phyloP scores from a whole-genome alignment of 1,140 invertebrate species.

The Saxidomus purpurata region DNA sequence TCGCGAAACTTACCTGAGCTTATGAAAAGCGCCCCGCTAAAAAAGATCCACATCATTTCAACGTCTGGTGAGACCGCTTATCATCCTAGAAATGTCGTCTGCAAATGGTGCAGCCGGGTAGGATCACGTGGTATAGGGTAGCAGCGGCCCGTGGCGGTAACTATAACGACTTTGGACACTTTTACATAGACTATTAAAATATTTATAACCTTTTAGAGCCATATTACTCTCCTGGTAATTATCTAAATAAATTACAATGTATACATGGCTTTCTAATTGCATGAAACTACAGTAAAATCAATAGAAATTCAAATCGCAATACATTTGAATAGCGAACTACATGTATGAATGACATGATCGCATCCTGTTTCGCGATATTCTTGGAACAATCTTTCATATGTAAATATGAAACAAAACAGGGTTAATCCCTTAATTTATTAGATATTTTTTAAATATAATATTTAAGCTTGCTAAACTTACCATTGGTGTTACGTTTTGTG shows the following conservation, averaged over 20 bases:
- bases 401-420: too few species aligned
- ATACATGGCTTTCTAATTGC: too few species aligned
- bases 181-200: not conserved
- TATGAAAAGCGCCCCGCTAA: not conserved
- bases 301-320: too few species aligned
- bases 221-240: not conserved
- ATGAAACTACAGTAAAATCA: too few species aligned
- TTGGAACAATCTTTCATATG: too few species aligned
- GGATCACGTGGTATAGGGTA: not conserved
- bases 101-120: not conserved
- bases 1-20: not conserved
- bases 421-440: too few species aligned
- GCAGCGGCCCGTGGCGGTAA: not conserved
- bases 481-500: too few species aligned
- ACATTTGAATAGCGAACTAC: too few species aligned
- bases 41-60: slow-evolving; percentile 2
- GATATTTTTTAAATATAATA: too few species aligned
- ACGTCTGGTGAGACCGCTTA: not conserved
- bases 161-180: not conserved
- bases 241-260: not conserved
- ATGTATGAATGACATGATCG: too few species aligned
- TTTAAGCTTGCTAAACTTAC: too few species aligned
- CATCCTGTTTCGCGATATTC: too few species aligned
- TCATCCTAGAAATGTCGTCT: not conserved
- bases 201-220: slow-evolving; percentile 1